Base-by-base conservation (phyloP, 1,140 invertebrate genomes). In the Oscheius sp. region DNA sequence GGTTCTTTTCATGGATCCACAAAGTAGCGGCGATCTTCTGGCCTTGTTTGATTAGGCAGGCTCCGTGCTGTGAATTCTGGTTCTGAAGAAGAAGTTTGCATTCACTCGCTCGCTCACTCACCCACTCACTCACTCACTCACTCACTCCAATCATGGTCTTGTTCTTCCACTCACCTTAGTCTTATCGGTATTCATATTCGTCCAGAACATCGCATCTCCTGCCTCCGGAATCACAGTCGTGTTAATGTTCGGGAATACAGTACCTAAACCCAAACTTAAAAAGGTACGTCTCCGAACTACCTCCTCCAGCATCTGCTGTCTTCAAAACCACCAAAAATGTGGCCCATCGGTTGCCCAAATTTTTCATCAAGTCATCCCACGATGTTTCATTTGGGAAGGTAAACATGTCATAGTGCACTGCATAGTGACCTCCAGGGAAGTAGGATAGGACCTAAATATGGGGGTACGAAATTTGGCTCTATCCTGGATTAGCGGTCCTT, bases 261-360 rank as follows among this genome's bases (percentile, higher is more conserved):
- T 74, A 1, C 36, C 67, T 18, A 45, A 45, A 45, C 18, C 23
- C 23, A 18, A n/a, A n/a, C n/a, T n/a, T n/a, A n/a, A n/a, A n/a
- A n/a, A n/a, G n/a, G n/a, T n/a, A n/a, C n/a, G n/a, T n/a, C n/a
- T n/a, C n/a, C n/a, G n/a, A n/a, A n/a, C 42, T 45, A 67, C 65
- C 65, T 69, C 72, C 72, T 26, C 72, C 72, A 0, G 2, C 23
- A 0, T 73, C 52, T 10, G 72, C 72, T 18, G 72, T 73, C 32
- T 73, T 38, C 7, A 68, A 58, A 2, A 62, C 61, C 36, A 74
- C 38, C 15, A 74, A 45, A 3, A 74, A 34, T 13, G 72, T 74
- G 1, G 38, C 72, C 4, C 71, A 46, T 4, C 72, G 67, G 38
- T 74, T 74, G 13, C 72, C 72, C 7, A 38, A 38, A 20, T 73